Conservation (phyloP, 2,797 vertebrate species). For the Anguilla megastoma region DNA sequence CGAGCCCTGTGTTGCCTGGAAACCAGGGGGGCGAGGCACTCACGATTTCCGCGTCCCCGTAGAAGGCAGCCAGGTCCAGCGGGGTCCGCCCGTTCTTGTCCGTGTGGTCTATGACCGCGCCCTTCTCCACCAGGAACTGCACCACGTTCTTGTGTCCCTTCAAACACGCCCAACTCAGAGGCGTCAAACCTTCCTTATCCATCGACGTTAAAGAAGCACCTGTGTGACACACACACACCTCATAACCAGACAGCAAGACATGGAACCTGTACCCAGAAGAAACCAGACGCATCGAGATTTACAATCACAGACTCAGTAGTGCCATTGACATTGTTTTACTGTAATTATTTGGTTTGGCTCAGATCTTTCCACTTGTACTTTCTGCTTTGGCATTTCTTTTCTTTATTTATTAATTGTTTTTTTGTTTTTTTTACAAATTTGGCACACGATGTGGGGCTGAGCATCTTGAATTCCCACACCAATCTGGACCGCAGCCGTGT, state of each 20-base stretch:
- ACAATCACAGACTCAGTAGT: not conserved
- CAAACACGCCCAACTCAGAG: conserved; percentile 92
- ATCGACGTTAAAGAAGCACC: conserved; percentile 79
- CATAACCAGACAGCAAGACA: not conserved
- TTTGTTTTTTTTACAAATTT: no score
- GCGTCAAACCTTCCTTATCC: conserved; percentile 91
- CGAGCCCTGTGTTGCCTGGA: not conserved
- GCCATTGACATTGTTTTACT: not conserved
- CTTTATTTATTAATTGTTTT: no score
- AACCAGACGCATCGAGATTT: not conserved
- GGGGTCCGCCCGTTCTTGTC: conserved; percentile 94
- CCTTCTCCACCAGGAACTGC: conserved; percentile 84
- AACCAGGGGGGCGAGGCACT: conserved; percentile 52
- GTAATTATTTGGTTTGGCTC: not conserved
- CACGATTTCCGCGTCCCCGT: conserved; percentile 92
- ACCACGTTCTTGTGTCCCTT: conserved; percentile 87
- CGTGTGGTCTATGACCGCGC: conserved; percentile 84
- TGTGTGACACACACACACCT: conserved; percentile 50
- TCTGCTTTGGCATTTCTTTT: not conserved
- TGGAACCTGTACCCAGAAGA: not conserved
- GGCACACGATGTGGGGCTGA: no score
- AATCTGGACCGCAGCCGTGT: not conserved
- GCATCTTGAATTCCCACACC: no score
- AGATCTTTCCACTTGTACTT: not conserved
- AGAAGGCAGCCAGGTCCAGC: conserved; percentile 91